A percentile compares a stretch with the other conserved stretches of the same genome.
Conservation (phyloP, 2,797 vertebrate species). For the Tragopan temminckii region DNA sequence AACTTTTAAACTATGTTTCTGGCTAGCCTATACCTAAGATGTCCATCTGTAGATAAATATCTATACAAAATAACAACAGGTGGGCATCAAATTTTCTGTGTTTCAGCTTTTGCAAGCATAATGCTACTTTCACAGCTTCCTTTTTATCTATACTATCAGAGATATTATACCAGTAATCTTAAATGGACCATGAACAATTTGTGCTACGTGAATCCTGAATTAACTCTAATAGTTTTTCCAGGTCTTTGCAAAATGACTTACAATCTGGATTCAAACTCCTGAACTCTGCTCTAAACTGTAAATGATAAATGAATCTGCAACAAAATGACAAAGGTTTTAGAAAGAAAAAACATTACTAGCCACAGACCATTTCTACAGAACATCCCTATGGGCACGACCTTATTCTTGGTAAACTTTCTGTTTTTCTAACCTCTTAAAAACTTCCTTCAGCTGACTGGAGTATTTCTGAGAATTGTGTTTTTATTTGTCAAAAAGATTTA, state of each 20-base stretch:
- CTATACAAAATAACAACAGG: background rate
- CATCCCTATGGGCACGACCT: background rate
- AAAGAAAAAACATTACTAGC: background rate
- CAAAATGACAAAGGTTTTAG: background rate
- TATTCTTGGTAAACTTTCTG: background rate
- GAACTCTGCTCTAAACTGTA: background rate
- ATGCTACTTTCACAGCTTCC: background rate
- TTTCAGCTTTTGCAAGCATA: background rate
- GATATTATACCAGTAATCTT: background rate
- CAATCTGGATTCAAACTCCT: background rate
- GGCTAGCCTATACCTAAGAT: background rate
- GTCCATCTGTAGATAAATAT: background rate
- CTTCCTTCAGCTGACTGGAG: background rate
- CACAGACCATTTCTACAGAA: background rate
- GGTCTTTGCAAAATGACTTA: background rate
- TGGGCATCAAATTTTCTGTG: background rate
- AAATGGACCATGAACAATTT: constrained; percentile 40
- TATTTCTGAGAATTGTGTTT: background rate
- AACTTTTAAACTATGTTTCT: background rate
- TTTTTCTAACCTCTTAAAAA: background rate
- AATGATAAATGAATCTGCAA: background rate
- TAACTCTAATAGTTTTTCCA: background rate
- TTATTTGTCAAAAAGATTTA: background rate
- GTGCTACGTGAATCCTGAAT: background rate
- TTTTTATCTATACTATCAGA: background rate